phyloP scores from a whole-genome alignment of 2,888 invertebrate genomes.

The Synanthedon andrenaeformis region DNA sequence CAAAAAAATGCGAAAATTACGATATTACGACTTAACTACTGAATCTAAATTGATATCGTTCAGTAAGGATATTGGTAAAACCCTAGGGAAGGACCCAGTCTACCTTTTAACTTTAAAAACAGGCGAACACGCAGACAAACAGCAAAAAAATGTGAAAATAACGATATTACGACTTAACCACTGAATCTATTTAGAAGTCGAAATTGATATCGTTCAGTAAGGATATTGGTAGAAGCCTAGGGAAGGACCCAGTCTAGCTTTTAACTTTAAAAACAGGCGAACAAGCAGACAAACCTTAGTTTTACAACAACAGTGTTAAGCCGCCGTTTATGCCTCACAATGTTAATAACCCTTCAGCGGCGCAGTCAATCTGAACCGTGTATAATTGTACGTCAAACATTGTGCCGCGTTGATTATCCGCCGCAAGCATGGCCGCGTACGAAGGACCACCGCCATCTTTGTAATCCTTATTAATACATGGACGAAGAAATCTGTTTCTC shows the following conservation, averaged over 20 bases:
- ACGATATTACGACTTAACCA: neutral
- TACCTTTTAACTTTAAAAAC: neutral
- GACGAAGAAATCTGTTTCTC: neutral
- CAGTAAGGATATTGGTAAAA: neutral
- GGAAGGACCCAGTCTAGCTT: neutral
- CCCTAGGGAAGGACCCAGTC: neutral
- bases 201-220: neutral
- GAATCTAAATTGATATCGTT: neutral
- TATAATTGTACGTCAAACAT: slow-evolving; percentile 25
- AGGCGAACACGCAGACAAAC: too few species aligned
- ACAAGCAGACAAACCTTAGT: too few species aligned
- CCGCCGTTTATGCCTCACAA: neutral
- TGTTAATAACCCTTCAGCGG: neutral
- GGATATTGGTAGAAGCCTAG: neutral
- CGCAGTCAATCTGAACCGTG: slow-evolving; percentile 13
- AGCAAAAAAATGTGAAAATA: too few species aligned
- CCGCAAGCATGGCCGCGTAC: neutral
- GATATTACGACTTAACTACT: neutral
- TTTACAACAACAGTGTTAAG: neutral
- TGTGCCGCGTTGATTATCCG: slow-evolving; percentile 3
- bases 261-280: too few species aligned
- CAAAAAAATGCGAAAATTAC: too few species aligned
- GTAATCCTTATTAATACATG: neutral
- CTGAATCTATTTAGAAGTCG: neutral
- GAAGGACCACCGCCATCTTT: neutral